Conservation (phyloP, 2,113 vertebrate species). For the Chascanopsetta lugubris region DNA sequence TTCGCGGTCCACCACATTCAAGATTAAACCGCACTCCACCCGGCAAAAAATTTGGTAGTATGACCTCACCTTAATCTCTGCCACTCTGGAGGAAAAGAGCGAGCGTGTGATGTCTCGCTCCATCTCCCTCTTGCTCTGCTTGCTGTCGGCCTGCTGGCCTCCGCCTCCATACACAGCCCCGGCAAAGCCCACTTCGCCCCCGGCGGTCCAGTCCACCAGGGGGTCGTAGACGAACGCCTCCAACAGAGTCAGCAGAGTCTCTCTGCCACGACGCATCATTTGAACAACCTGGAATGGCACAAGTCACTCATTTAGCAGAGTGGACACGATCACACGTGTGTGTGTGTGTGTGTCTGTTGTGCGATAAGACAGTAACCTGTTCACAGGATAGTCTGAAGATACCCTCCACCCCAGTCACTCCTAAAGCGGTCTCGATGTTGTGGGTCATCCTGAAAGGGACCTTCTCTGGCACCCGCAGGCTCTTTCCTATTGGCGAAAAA, state of each 20-base stretch:
- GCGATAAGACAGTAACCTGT: slow-evolving; percentile 81
- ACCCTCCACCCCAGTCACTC: slow-evolving; percentile 96
- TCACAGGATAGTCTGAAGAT: slow-evolving; percentile 98
- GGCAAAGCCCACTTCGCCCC: slow-evolving; percentile 96
- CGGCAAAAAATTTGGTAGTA: too few species aligned
- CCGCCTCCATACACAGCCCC: slow-evolving; percentile 98
- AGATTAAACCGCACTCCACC: too few species aligned
- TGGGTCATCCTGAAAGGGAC: slow-evolving; percentile 99
- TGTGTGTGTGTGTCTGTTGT: not conserved
- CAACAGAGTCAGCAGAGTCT: slow-evolving; percentile 93
- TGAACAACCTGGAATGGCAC: slow-evolving; percentile 87
- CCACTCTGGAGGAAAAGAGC: slow-evolving; percentile 96
- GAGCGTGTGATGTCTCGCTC: slow-evolving; percentile 97
- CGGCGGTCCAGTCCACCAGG: slow-evolving; percentile 98
- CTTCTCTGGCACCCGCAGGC: slow-evolving; percentile 96
- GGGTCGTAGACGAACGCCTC: slow-evolving; percentile 99
- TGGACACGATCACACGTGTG: not conserved
- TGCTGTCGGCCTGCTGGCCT: slow-evolving; percentile 95
- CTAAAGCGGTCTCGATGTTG: slow-evolving; percentile 95
- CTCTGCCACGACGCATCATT: slow-evolving; percentile 95
- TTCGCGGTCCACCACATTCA: too few species aligned
- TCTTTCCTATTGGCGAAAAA: slow-evolving; percentile 85
- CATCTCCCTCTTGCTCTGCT: slow-evolving; percentile 98
- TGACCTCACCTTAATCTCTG: slow-evolving; percentile 92
- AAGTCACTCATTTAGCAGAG: too few species aligned